Evolutionary conservation across 2,888 invertebrate species (phyloP), one percentile per base, ranked within the genome.

Genomic region (Erebia ligea): DNA sequence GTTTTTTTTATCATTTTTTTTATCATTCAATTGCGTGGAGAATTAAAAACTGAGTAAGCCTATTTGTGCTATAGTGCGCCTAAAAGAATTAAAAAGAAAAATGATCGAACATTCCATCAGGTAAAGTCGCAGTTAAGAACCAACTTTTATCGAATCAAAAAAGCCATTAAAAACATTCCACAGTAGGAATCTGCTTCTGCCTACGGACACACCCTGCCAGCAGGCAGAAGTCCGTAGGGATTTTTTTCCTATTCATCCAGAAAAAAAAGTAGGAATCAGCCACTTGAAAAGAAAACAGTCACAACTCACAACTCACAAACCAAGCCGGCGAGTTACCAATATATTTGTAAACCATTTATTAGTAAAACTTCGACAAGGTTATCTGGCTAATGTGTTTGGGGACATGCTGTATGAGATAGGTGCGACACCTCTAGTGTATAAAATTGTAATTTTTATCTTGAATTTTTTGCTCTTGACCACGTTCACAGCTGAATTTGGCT

Each of bases 151-250:
- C 50, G n/a, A n/a, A 50, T 50, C 48, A 50, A 50, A 50, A 89
- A 90, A 90, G 88, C 85, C 84, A 81, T 82, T 86, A 84, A 91
- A 91, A 90, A 90, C 91, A 89, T 88, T 90, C 90, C 87, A 91
- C 86, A 80, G 84, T 1, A 34, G 34, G 84, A 84, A 84, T 84
- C 86, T 76, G 88, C 90, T n/a, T n/a, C n/a, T n/a, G n/a, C n/a
- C n/a, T n/a, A n/a, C n/a, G n/a, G n/a, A n/a, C n/a, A n/a, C n/a
- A n/a, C n/a, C n/a, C n/a, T n/a, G n/a, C n/a, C n/a, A n/a, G n/a
- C n/a, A n/a, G n/a, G n/a, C n/a, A n/a, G n/a, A n/a, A n/a, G n/a
- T n/a, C n/a, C n/a, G n/a, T n/a, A n/a, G n/a, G n/a, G n/a, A n/a
- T n/a, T n/a, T n/a, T n/a, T n/a, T n/a, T n/a, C n/a, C n/a, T n/a